Base-by-base conservation (phyloP, 2,113 vertebrate species). In the Xenopus tropicalis region DNA sequence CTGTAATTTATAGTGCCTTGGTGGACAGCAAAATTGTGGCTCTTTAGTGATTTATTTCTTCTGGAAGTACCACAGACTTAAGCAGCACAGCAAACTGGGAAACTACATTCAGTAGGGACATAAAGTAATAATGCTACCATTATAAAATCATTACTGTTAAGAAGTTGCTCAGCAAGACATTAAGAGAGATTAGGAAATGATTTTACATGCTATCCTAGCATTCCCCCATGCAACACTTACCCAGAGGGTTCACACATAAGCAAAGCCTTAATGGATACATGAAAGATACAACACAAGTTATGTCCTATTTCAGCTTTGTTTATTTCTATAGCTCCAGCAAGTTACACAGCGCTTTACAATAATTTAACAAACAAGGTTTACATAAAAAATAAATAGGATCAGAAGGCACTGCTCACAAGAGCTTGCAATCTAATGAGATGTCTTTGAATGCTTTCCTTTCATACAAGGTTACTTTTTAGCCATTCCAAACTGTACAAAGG, bases 61-160 rank as follows among this genome's bases (percentile, higher is more conserved):
- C 61, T 6, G 77, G 58, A 25, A 67, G 21, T 9, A 48, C n/a
- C 76, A 57, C 54, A 46, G 43, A 29, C 58, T 74, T 67, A 73
- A 46, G 71, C 66, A 78, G 14, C 23, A 14, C 17, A 46, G 51
- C 43, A 57, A n/a, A 3, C 19, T 3, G 78, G 42, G 0, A 52
- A 71, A 6, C 66, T 7, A 14, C 11, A 17, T 16, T 8, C 29
- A 17, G 11, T 24, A n/a, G 37, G 20, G 42, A 61, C 13, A 58
- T 25, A 25, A 11, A 70, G 22, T 67, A 29, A 62, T 58, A 1
- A 66, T 44, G 46, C 68, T 68, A 29, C 74, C 16, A 43, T 25
- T 52, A 46, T 1, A 71, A 72, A 65, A 37, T 66, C 72, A 78
- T 67, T 66, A 75, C 70, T 69, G 59, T 0, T 14, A 14, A 3